These are phyloP conservation scores for Zonotrichia leucophrys DNA, from an alignment of 2,113 vertebrate genomes.

Conservation along the genomic window DNA sequence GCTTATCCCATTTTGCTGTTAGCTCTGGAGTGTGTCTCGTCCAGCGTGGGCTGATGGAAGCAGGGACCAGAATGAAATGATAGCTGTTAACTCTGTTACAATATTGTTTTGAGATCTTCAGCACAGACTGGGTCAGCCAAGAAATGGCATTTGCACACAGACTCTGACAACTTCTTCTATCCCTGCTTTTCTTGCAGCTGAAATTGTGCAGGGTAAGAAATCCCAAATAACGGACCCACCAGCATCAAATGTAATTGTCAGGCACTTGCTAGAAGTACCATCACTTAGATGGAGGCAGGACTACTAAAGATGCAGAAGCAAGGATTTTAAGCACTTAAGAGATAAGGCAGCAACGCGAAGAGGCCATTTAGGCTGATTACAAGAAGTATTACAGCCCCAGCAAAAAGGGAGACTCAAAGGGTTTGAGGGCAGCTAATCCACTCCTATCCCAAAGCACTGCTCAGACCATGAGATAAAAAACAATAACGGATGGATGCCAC, in stretches of 20 bases:
- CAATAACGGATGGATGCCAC: neutral
- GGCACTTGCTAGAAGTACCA: neutral
- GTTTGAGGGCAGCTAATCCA: neutral
- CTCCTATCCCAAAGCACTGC: neutral
- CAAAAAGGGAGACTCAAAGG: neutral
- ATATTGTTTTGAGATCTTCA: neutral
- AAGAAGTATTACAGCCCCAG: neutral
- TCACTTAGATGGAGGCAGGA: neutral
- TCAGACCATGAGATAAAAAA: neutral
- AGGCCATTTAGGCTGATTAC: slow-evolving; percentile 2
- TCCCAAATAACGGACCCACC: neutral
- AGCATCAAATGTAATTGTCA: neutral
- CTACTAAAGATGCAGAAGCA: neutral
- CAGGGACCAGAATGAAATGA: neutral
- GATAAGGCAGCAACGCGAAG: neutral
- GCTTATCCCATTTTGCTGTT: neutral
- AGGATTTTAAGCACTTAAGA: neutral
- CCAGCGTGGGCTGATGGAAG: neutral
- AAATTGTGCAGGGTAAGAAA: neutral
- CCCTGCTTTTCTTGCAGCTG: neutral
- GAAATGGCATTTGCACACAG: neutral
- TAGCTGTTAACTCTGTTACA: neutral
- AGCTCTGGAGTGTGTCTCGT: neutral
- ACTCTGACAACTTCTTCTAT: neutral
- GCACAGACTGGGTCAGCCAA: neutral